phyloP scores from a whole-genome alignment of 2,888 invertebrate genomes.

The Germaria angustata region DNA sequence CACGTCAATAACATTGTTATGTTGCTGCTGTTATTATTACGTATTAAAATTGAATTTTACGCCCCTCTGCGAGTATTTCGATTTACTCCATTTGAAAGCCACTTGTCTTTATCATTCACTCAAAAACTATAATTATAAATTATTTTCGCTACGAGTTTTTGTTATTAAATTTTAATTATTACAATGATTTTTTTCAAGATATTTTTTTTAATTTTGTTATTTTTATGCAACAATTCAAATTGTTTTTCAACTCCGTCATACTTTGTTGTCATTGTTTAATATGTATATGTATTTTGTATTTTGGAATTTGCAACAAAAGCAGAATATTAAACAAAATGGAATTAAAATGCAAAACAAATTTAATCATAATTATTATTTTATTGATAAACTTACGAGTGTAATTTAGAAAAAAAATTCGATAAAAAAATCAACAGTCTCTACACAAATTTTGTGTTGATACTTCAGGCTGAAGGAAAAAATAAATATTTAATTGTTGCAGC shows the following conservation, averaged over 20 bases:
- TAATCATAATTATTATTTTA: not conserved
- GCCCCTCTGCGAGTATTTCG: too few species aligned
- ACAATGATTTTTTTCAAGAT: slow-evolving; percentile 21
- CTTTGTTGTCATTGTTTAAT: not conserved
- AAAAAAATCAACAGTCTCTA: not conserved
- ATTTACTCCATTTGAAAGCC: not conserved
- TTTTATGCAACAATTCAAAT: slow-evolving; percentile 38
- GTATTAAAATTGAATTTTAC: too few species aligned
- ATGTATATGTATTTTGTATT: not conserved
- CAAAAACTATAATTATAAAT: slow-evolving; percentile 10
- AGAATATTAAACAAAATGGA: not conserved
- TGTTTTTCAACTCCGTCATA: not conserved
- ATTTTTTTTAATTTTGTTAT: not conserved
- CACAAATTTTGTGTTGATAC: not conserved
- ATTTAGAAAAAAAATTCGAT: not conserved
- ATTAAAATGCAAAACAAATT: not conserved
- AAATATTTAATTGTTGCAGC: slow-evolving; percentile 7
- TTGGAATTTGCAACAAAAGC: not conserved
- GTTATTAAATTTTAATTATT: slow-evolving; percentile 48
- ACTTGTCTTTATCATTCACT: slow-evolving; percentile 1
- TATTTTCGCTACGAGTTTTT: slow-evolving; percentile 1
- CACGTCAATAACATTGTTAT: not conserved
- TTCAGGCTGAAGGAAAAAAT: not conserved
- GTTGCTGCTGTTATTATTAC: not conserved
- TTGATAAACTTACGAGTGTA: not conserved